Evolutionary conservation across 2,888 invertebrate genomes (phyloP).

Genomic region (Tanypteryx hageni): DNA sequence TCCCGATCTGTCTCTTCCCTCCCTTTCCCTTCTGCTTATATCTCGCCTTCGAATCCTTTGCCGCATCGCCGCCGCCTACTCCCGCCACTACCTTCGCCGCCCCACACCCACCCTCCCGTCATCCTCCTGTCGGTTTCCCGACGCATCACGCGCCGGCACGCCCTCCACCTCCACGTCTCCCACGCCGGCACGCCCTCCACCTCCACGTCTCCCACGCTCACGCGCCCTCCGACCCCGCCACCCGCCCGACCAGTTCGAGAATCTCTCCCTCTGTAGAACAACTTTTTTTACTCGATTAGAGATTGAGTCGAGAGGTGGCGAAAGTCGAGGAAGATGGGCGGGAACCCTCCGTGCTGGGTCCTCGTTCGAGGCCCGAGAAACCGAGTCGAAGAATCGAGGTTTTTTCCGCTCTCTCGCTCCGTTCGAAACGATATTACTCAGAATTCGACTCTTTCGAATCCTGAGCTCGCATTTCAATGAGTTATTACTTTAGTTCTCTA

Average conservation of each 20-base stretch:
- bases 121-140: background rate
- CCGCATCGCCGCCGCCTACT: too few relatives aligned
- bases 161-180: background rate
- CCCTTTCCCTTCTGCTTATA: too few relatives aligned
- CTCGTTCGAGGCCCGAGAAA: background rate
- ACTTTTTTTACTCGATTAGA: background rate
- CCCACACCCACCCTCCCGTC: background rate
- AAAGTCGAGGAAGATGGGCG: background rate
- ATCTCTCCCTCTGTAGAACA: background rate
- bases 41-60: too few relatives aligned
- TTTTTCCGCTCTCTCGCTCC: background rate
- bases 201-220: background rate
- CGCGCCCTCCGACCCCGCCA: background rate
- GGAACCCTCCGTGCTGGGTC: background rate
- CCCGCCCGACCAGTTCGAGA: background rate
- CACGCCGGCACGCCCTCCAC: background rate
- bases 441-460: too few relatives aligned
- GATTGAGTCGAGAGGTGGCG: background rate
- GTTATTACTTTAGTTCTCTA: too few relatives aligned
- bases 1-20: too few relatives aligned
- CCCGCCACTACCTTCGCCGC: too few relatives aligned
- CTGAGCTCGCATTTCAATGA: too few relatives aligned
- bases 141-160: background rate
- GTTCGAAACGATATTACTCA: background rate
- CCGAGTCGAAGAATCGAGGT: too few relatives aligned